phyloP scores from a whole-genome alignment of 2,888 invertebrate genomes.

The Lasioglossum leucozonium region DNA sequence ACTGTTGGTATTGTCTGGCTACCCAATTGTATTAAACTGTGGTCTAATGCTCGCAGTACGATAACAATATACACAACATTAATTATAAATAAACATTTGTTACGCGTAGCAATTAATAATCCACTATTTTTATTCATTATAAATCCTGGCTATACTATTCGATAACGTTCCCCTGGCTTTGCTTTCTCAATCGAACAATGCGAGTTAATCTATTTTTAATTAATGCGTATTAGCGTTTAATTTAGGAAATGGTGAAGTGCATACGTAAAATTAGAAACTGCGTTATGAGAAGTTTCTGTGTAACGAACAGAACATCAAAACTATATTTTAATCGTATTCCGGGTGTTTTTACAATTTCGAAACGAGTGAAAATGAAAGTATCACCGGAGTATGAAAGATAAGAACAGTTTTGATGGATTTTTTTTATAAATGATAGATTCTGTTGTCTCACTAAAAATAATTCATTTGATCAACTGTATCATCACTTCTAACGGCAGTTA shows the following conservation, averaged over 20 bases:
- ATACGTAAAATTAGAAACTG: neutral
- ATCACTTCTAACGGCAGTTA: no score
- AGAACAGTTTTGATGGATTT: no score
- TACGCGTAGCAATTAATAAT: neutral
- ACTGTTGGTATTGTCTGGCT: neutral
- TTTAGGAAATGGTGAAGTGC: neutral
- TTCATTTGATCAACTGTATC: no score
- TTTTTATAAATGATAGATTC: no score
- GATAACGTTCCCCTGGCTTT: no score
- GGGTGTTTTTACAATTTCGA: no score
- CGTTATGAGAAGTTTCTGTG: no score
- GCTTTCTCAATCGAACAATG: neutral
- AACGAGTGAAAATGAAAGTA: no score
- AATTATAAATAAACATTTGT: neutral
- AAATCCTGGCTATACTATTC: neutral
- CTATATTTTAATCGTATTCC: no score
- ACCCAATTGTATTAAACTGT: neutral
- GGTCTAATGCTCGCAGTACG: neutral
- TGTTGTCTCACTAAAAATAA: no score
- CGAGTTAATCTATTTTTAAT: slow-evolving; percentile 1
- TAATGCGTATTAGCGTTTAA: neutral
- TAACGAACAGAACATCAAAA: no score
- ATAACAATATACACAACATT: neutral
- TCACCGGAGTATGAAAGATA: no score
- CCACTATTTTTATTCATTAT: neutral